Percentiles rank a stretch among this genome's conserved stretches.
Evolutionary conservation across 2,113 vertebrate species (phyloP).

Genomic region (Periophthalmodon schlosseri): DNA sequence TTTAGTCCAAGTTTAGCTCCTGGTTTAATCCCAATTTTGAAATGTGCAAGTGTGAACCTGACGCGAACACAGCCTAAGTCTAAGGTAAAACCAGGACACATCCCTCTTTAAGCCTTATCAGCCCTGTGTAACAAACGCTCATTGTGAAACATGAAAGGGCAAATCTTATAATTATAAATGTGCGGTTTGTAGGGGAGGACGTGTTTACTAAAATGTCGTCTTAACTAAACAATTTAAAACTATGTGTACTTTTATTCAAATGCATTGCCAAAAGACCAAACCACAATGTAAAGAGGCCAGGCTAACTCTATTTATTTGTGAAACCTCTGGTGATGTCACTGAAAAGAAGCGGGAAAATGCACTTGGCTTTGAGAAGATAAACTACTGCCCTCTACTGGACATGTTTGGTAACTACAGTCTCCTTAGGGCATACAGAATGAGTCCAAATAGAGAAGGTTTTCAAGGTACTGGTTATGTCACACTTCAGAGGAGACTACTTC

Average conservation of each 20-base stretch:
- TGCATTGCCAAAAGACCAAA: background rate
- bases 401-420: too few species aligned
- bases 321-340: slow-evolving; percentile 15
- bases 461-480: background rate
- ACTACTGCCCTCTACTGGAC: slow-evolving; percentile 64
- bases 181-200: background rate
- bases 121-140: slow-evolving; percentile 20
- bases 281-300: slow-evolving; percentile 10
- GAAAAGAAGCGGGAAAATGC: slow-evolving; percentile 8
- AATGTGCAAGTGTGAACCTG: background rate
- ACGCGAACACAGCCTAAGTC: background rate
- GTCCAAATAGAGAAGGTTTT: background rate
- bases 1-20: background rate
- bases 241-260: slow-evolving; percentile 1
- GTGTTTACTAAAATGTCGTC: slow-evolving; percentile 12
- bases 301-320: slow-evolving; percentile 27
- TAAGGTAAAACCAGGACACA: background rate
- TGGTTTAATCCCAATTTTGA: background rate
- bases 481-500: slow-evolving; percentile 50
- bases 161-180: slow-evolving; percentile 12
- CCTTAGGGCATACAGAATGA: too few species aligned
- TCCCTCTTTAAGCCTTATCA: slow-evolving; percentile 13
- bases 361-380: slow-evolving; percentile 22
- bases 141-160: slow-evolving; percentile 12
- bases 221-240: slow-evolving; percentile 14